A percentile compares a stretch with the other conserved stretches of the same genome.
phyloP scores from a whole-genome alignment of 2,113 vertebrate species.

The Protomyctophum bolini region DNA sequence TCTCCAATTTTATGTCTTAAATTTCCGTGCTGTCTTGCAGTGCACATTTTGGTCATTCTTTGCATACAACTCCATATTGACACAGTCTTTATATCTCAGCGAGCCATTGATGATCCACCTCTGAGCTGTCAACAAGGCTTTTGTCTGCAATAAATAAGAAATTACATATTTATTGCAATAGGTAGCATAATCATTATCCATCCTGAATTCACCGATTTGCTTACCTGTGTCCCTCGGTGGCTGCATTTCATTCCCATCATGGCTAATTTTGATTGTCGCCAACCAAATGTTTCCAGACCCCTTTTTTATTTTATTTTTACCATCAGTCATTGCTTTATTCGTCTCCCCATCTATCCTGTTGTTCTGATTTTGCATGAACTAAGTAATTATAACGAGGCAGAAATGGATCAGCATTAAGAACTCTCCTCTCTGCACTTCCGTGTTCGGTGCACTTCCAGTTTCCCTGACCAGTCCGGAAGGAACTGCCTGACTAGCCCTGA shows the following conservation, averaged over 20 bases:
- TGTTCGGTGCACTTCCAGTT: background rate
- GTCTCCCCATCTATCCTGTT: no score
- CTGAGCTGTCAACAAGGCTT: background rate
- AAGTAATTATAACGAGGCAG: constrained; percentile 10
- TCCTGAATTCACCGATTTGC: background rate
- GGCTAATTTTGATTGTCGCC: constrained; percentile 8
- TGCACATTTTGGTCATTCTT: background rate
- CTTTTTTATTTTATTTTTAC: background rate
- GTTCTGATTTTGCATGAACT: constrained; percentile 27
- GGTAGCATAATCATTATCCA: background rate
- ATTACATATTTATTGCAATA: background rate
- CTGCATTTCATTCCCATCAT: background rate
- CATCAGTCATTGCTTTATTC: no score
- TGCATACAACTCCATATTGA: background rate
- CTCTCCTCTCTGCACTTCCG: background rate
- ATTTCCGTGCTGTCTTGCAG: constrained; percentile 11
- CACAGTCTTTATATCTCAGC: background rate
- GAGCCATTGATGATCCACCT: background rate
- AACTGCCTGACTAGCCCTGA: no score
- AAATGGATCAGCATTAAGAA: background rate
- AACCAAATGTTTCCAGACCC: constrained; percentile 19
- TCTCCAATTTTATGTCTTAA: background rate
- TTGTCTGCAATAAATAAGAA: background rate
- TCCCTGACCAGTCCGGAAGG: no score
- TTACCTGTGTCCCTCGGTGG: background rate